phyloP scores from a whole-genome alignment of 2,888 invertebrate species.

The Nycteola revayana region DNA sequence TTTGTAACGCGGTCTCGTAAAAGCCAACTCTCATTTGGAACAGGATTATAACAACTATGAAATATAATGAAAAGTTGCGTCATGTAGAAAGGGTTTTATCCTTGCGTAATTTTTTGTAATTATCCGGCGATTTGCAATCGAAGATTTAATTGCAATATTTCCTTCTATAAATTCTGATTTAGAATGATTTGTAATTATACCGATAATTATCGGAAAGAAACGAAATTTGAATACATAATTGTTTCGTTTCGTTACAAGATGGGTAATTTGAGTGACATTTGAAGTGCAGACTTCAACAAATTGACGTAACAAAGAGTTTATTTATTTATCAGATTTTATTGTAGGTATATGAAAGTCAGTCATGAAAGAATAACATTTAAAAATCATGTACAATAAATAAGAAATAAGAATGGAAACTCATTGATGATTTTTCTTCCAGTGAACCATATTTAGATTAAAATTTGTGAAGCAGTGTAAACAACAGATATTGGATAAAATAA shows the following conservation, averaged over 20 bases:
- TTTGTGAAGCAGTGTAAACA: too few relatives aligned
- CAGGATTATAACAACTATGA: conserved; percentile 44
- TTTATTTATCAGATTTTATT: too few relatives aligned
- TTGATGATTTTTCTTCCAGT: too few relatives aligned
- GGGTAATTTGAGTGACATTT: too few relatives aligned
- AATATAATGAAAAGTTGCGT: conserved; percentile 56
- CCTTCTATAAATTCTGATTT: conserved; percentile 22
- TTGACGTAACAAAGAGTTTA: too few relatives aligned
- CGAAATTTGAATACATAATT: not conserved
- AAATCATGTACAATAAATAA: too few relatives aligned
- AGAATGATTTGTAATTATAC: conserved; percentile 11
- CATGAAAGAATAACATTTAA: too few relatives aligned
- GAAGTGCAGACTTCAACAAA: too few relatives aligned
- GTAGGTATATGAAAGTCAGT: too few relatives aligned
- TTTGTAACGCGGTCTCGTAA: conserved; percentile 29
- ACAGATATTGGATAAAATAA: too few relatives aligned
- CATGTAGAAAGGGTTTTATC: conserved; percentile 62
- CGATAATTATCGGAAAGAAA: not conserved
- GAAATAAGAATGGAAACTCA: too few relatives aligned
- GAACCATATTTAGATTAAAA: too few relatives aligned
- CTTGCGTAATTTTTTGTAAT: conserved; percentile 45
- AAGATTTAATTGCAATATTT: conserved; percentile 33
- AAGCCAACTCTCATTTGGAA: conserved; percentile 28
- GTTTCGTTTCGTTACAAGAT: not conserved
- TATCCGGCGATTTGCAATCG: conserved; percentile 25